These are phyloP conservation scores for Ceratosolen solmsi DNA, from an alignment of 1,140 invertebrate genomes.

Conservation along the genomic window DNA sequence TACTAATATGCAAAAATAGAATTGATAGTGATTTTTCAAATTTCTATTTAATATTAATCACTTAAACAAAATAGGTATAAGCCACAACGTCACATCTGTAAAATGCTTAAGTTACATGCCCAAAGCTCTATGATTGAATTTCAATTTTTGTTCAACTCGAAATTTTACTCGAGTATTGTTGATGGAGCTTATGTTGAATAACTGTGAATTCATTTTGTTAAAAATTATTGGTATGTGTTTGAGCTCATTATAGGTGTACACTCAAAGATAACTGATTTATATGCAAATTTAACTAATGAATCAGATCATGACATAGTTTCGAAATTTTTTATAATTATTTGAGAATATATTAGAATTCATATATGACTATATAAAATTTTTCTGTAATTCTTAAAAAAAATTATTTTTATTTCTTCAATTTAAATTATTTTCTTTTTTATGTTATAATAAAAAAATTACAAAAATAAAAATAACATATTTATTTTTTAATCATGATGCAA, in stretches of 20 bases:
- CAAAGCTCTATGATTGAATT: constrained; percentile 38
- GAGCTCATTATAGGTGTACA: neutral
- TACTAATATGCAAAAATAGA: constrained; percentile 30
- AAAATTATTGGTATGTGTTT: constrained; percentile 3
- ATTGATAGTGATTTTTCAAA: constrained; percentile 37
- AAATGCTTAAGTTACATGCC: constrained; percentile 16
- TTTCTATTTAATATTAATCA: constrained; percentile 30
- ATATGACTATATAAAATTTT: no score
- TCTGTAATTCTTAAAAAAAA: no score
- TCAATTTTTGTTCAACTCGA: neutral
- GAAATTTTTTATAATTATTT: neutral
- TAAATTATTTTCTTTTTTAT: neutral
- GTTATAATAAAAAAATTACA: no score
- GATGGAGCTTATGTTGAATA: neutral
- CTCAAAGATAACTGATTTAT: neutral
- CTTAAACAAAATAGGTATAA: neutral
- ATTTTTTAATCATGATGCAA: no score
- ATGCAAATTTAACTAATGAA: neutral
- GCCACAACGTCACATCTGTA: neutral
- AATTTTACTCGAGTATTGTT: constrained; percentile 5
- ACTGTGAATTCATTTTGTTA: neutral
- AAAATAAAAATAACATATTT: no score
- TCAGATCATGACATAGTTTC: neutral
- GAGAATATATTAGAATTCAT: no score
- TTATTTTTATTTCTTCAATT: no score